Evolutionary conservation across 2,797 vertebrate genomes (phyloP).

Genomic region (Sparidentex hasta): DNA sequence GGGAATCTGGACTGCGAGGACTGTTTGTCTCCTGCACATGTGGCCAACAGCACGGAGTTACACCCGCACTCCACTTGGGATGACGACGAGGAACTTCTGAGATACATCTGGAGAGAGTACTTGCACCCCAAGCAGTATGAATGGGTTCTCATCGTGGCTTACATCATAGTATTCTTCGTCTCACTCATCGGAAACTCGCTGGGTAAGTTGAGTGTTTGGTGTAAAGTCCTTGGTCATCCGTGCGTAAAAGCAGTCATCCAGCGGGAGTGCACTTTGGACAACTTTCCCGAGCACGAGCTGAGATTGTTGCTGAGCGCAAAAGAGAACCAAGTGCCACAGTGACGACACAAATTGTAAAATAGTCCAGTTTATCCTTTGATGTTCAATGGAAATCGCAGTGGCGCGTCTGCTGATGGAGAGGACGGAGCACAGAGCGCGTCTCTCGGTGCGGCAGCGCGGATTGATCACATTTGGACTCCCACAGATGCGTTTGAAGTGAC

Average conservation of each 20-base stretch:
- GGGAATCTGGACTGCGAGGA: constrained; percentile 82
- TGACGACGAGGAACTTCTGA: constrained; percentile 95
- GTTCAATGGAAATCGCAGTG: not conserved
- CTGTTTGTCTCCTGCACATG: constrained; percentile 79
- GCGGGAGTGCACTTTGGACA: not conserved
- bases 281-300: constrained; percentile 1
- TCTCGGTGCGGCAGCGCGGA: constrained; percentile 1
- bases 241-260: constrained; percentile 14
- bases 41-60: constrained; percentile 85
- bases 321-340: not conserved
- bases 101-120: constrained; percentile 96
- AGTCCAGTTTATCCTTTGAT: constrained; percentile 2
- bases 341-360: not conserved
- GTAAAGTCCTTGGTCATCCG: not conserved
- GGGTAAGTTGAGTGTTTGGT: constrained; percentile 86
- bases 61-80: constrained; percentile 81
- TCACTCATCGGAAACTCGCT: constrained; percentile 95
- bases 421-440: not conserved
- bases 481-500: constrained; percentile 18
- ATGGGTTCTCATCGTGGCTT: constrained; percentile 95
- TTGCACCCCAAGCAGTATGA: constrained; percentile 96
- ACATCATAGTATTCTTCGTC: constrained; percentile 94
- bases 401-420: constrained; percentile 1
- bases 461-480: not conserved
- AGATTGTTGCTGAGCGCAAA: not conserved